Base-by-base conservation (phyloP, 2,113 vertebrate genomes). In the Butorides virescens region DNA sequence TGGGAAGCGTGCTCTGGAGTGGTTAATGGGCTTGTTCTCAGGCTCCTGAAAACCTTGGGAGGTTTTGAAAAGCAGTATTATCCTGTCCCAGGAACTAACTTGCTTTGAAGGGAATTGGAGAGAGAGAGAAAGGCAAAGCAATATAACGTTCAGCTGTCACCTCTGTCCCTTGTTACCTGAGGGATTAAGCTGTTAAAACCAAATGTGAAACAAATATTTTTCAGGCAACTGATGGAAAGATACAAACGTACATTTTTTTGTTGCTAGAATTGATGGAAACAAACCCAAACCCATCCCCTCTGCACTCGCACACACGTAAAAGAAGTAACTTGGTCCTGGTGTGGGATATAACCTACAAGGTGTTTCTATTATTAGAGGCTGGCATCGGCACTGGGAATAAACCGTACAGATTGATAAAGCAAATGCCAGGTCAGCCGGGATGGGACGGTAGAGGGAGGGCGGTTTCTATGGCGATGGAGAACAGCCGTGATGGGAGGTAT, bases 391-490 rank as follows among this genome's bases (percentile, higher is more conserved):
- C 30, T 34, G 76, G 89, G 77, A 95, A 79, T 96, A 92, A 86
- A 58, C 3, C 0, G 6, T 55, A 42, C 9, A 59, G 93, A 66
- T 7, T 82, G 86, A 86, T 86, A 21, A 83, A 93, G 90, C 63
- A 83, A 78, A 68, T 10, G 50, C 18, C 53, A 27, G 96, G 96
- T 93, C 82, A 89, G 73, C 23, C 10, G 20, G 95, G 95, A 86
- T 70, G 88, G 94, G 79, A 42, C 15, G 2, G 10, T 86, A 83
- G 91, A 90, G 89, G 86, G 90, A 96, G 88, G 77, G 85, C 9
- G 47, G 97, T 98, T 97, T 93, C 98, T 50, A 97, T 97, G 96
- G 97, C 5, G 30, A 98, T 94, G 74, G 52, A 91, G 94, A 96
- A 67, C 68, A 75, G 78, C 96, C 22, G 22, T 37, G 84, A 86